Conservation (phyloP, 1,140 invertebrate species). For the Microplitis mediator region DNA sequence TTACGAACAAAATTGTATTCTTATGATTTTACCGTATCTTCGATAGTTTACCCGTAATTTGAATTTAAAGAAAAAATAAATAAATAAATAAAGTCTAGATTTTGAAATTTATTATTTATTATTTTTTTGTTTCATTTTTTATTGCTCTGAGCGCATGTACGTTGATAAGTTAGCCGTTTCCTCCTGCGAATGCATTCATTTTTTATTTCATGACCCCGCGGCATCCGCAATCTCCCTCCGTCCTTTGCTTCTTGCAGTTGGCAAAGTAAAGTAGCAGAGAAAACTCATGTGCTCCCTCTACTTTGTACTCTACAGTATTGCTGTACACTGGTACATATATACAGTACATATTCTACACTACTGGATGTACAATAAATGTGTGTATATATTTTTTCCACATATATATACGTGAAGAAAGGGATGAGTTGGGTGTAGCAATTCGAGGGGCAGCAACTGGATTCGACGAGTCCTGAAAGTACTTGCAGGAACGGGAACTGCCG, state of each 20-base stretch:
- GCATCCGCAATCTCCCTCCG: constrained; percentile 23
- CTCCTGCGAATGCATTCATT: constrained; percentile 22
- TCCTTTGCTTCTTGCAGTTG: constrained; percentile 17
- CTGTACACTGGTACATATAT: no score
- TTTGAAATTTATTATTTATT: no score
- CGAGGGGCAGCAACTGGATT: constrained; percentile 10
- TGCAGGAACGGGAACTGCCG: not conserved
- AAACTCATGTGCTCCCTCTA: not conserved
- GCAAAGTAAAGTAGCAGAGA: not conserved
- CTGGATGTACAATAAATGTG: not conserved
- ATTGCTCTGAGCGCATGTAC: not conserved
- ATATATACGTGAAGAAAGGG: not conserved
- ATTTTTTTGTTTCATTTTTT: no score
- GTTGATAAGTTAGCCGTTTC: constrained; percentile 23
- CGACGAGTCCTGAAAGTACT: constrained; percentile 17
- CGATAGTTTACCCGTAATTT: no score
- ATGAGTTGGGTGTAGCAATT: constrained; percentile 6
- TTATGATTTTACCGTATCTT: no score
- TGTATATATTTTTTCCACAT: not conserved
- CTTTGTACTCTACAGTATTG: not conserved
- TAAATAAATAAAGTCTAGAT: no score
- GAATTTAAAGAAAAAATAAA: no score
- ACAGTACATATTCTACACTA: not conserved
- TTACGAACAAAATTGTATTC: no score
- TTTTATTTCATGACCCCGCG: constrained; percentile 23